Evolutionary conservation across 2,888 invertebrate species (phyloP).

Genomic region (Hetaerina titia): DNA sequence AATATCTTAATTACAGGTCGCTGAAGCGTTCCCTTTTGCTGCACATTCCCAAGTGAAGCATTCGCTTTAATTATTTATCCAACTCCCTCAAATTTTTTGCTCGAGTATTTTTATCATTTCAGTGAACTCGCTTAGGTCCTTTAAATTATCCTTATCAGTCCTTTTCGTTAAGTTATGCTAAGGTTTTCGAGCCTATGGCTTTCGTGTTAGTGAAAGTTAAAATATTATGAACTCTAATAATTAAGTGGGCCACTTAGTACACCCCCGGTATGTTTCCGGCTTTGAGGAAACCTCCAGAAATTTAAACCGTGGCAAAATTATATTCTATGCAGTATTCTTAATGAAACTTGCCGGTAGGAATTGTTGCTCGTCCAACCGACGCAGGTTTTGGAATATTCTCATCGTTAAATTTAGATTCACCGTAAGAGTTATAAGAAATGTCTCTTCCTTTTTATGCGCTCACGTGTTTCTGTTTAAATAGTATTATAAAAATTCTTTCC

Average conservation of each 20-base stretch:
- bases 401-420: slow-evolving; percentile 1
- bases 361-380: background rate
- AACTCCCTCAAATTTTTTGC: background rate
- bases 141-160: background rate
- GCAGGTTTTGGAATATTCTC: background rate
- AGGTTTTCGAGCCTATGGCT: background rate
- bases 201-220: background rate
- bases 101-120: background rate
- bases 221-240: background rate
- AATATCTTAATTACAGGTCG: background rate
- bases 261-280: background rate
- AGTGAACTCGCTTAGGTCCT: background rate
- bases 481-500: background rate
- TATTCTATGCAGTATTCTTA: background rate
- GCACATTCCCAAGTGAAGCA: background rate
- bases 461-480: background rate
- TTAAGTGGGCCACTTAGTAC: slow-evolving; percentile 9
- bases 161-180: background rate
- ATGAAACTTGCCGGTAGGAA: background rate
- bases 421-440: background rate
- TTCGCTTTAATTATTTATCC: background rate
- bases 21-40: background rate
- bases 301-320: background rate
- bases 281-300: background rate
- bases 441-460: background rate